Conservation (phyloP, 2,888 invertebrate species). For the Macaria notata region DNA sequence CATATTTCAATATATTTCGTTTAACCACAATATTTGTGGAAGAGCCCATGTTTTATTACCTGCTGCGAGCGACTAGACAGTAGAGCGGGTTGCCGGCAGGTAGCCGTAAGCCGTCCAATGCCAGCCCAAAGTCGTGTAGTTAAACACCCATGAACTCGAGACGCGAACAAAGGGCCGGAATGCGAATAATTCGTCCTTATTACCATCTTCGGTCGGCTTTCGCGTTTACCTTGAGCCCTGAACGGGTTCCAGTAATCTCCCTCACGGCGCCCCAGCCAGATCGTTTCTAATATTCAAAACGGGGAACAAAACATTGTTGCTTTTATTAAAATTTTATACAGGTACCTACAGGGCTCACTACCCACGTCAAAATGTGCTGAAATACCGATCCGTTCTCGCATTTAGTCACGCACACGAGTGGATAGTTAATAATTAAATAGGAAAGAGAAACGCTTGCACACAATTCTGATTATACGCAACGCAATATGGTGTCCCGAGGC, state of each 20-base stretch:
- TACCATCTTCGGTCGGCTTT: conserved; percentile 60
- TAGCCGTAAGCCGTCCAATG: conserved; percentile 60
- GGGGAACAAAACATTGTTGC: conserved; percentile 34
- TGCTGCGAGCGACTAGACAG: conserved; percentile 5
- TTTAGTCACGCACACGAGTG: conserved; percentile 19
- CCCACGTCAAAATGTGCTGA: conserved; percentile 29
- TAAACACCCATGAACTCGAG: conserved; percentile 64
- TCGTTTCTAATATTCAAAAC: conserved; percentile 38
- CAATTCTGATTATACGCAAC: conserved; percentile 7
- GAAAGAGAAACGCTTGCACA: conserved; percentile 17
- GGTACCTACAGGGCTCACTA: conserved; percentile 21
- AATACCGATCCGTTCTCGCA: conserved; percentile 20
- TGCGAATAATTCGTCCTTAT: conserved; percentile 73
- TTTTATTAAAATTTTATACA: conserved; percentile 47
- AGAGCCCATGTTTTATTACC: conserved; percentile 21
- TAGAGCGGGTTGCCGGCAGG: conserved; percentile 44
- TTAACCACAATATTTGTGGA: conserved; percentile 2
- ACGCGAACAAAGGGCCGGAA: conserved; percentile 71
- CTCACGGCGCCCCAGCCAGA: conserved; percentile 38
- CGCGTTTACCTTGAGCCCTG: conserved; percentile 70
- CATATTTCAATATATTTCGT: conserved; percentile 9
- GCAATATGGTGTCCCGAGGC: conserved; percentile 11
- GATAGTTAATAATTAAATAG: conserved; percentile 21
- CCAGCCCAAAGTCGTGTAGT: conserved; percentile 42
- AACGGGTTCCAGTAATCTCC: conserved; percentile 66